Evolutionary conservation across 1,140 invertebrate species (phyloP).

Genomic region (Lerema accius): DNA sequence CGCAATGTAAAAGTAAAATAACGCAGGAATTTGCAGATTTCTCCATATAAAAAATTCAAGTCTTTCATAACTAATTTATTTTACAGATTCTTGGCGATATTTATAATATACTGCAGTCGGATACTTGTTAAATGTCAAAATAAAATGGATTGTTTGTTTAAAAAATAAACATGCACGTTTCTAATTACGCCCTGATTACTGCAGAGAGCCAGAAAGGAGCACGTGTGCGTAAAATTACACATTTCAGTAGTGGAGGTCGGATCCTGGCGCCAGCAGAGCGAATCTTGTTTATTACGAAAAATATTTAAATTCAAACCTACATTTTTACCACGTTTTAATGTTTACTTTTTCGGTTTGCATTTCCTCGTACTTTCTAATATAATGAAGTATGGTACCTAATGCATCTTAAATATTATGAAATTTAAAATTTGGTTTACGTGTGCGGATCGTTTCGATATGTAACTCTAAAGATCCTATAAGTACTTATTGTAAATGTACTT

Average conservation of each 20-base stretch:
- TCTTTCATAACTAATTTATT: background rate
- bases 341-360: background rate
- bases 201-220: background rate
- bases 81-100: background rate
- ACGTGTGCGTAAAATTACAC: constrained; percentile 24
- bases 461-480: no score
- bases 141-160: background rate
- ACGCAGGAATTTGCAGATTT: no score
- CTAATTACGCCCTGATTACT: constrained; percentile 17
- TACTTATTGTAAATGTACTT: no score
- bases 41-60: background rate
- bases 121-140: background rate
- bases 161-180: background rate
- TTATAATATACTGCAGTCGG: background rate
- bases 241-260: constrained; percentile 12
- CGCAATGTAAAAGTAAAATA: no score
- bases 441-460: no score
- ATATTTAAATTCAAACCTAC: constrained; percentile 14
- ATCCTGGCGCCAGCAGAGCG: constrained; percentile 12
- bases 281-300: constrained; percentile 9
- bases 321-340: constrained; percentile 1
- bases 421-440: no score
- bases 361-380: background rate
- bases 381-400: no score
- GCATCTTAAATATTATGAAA: no score